phyloP scores from a whole-genome alignment of 2,888 invertebrate species.

The Lithophane leautieri region DNA sequence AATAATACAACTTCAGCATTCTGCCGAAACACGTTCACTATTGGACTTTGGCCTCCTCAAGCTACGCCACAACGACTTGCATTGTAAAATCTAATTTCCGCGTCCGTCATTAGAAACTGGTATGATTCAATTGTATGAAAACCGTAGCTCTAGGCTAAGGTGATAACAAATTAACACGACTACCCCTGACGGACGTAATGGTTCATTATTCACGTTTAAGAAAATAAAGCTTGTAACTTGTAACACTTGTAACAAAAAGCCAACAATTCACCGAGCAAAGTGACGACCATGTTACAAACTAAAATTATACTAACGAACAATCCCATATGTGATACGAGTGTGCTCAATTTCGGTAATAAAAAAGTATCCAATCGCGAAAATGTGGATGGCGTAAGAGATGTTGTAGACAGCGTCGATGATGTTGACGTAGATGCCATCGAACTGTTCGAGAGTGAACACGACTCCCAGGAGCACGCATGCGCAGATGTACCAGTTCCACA shows the following conservation, averaged over 20 bases:
- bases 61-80: no score
- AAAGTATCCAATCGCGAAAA: conserved; percentile 70
- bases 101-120: neutral
- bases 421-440: conserved; percentile 40
- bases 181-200: neutral
- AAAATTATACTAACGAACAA: conserved; percentile 64
- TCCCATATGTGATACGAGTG: conserved; percentile 47
- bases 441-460: conserved; percentile 64
- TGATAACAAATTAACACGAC: neutral
- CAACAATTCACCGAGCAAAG: neutral
- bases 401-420: conserved; percentile 73
- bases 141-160: neutral
- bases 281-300: neutral
- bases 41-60: no score
- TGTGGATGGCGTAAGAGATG: conserved; percentile 73
- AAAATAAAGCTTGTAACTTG: neutral
- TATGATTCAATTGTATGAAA: neutral
- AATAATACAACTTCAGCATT: neutral
- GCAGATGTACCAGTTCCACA: conserved; percentile 79
- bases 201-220: neutral
- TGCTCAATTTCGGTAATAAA: conserved; percentile 57
- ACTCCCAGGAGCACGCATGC: conserved; percentile 68
- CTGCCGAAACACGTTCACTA: neutral
- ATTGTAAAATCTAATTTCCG: neutral
- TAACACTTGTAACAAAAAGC: neutral